phyloP scores from a whole-genome alignment of 2,888 invertebrate species.

The Nomada hirtipes region DNA sequence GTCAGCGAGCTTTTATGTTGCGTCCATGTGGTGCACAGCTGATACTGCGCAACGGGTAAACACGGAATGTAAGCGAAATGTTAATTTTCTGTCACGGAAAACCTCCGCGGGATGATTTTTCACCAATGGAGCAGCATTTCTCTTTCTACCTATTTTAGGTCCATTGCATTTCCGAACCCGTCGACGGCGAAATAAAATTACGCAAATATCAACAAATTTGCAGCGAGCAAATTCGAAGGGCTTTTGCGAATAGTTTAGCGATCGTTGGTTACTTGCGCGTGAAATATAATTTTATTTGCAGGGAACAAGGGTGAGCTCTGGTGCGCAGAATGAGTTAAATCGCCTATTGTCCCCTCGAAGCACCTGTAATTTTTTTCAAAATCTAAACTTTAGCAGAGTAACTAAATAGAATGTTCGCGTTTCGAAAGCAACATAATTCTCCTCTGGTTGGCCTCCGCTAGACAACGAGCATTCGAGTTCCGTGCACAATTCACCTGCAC shows the following conservation, averaged over 20 bases:
- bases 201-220: not conserved
- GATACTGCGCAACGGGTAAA: conserved; percentile 20
- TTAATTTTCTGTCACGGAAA: not conserved
- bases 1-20: conserved; percentile 30
- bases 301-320: not conserved
- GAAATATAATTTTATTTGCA: conserved; percentile 11
- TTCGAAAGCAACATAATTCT: conserved; percentile 27
- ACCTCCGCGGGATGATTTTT: not conserved
- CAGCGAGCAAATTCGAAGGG: not conserved
- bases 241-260: not conserved
- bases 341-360: conserved; percentile 1
- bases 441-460: not conserved
- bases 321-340: not conserved
- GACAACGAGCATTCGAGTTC: conserved; percentile 27
- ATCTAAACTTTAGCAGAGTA: not conserved
- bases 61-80: conserved; percentile 23
- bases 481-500: conserved; percentile 23
- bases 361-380: not conserved
- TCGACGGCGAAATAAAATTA: not conserved
- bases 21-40: conserved; percentile 12
- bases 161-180: not conserved
- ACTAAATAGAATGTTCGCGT: not conserved
- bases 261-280: conserved; percentile 2
- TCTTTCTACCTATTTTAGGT: not conserved
- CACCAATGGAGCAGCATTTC: not conserved